phyloP scores from a whole-genome alignment of 92 coral and sea anemone species.

The Porites rus region DNA sequence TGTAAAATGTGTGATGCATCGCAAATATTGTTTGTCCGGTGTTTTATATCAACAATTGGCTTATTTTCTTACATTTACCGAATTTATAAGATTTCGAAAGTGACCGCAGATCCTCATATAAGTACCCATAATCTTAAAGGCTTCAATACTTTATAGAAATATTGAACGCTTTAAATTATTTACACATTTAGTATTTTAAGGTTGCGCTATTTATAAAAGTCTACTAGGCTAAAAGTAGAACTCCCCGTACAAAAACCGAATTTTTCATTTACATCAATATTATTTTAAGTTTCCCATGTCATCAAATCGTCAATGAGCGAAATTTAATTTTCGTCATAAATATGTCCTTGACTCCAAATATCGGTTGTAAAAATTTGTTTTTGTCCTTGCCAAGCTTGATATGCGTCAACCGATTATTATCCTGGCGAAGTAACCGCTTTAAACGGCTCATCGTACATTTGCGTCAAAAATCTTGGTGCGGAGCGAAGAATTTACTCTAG shows the following conservation, averaged over 20 bases:
- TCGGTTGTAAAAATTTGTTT: not conserved
- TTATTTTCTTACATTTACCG: not conserved
- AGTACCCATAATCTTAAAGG: no score
- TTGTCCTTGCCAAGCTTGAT: conserved; percentile 12
- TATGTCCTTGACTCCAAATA: not conserved
- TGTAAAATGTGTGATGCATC: not conserved
- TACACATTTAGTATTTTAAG: no score
- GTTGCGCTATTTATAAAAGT: not conserved
- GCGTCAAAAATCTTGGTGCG: not conserved
- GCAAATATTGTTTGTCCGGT: not conserved
- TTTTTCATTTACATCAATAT: not conserved
- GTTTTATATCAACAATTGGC: conserved; percentile 5
- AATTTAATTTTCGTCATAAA: not conserved
- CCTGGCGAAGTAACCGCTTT: no score
- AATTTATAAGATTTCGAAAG: not conserved
- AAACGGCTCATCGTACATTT: not conserved
- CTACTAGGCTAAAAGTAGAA: not conserved
- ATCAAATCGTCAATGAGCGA: not conserved
- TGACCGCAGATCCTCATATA: no score
- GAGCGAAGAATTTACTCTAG: not conserved
- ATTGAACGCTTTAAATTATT: no score
- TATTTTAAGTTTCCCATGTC: not conserved
- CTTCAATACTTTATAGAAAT: no score
- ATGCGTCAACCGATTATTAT: not conserved
- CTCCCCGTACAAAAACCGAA: not conserved